Base-by-base conservation (phyloP, 2,797 vertebrate genomes). In the Clarias platycephalus region DNA sequence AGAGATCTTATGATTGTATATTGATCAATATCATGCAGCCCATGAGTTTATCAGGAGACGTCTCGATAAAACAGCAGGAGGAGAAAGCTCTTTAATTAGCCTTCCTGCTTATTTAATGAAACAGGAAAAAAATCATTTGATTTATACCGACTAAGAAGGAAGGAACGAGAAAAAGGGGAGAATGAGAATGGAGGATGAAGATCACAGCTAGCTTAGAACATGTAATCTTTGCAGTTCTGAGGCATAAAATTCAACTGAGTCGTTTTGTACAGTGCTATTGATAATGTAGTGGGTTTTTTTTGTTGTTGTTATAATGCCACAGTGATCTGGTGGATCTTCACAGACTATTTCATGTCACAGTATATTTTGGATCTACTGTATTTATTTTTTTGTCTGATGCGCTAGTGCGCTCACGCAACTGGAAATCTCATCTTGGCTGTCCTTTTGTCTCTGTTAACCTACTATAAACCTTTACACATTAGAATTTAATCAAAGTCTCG, bases 11-110 rank as follows among this genome's bases (percentile, higher is more conserved):
- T 34, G 15, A 79, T 16, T n/a, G 2, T 28, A 62, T n/a, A 22
- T 66, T 3, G n/a, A 80, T 80, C 40, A 66, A 66, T 66, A 80
- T 80, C 8, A 18, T 80, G 40, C 78, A 80, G 78, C 62, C 78
- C 40, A 80, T 12, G 37, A 74, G 66, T 79, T 70, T 37, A 37
- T 37, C 34, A 70, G 62, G 12, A 22, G 40, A 37, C 0, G 2
- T 66, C n/a, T 66, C 66, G 40, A 40, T 28, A 66, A 66, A 31
- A 18, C 62, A 67, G 37, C 18, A 66, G 4, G 49, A 64, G 57
- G 40, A 80, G 3, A 2, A 63, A 63, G 15, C 34, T 80, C 40
- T 49, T 44, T 79, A 63, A 63, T 66, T 18, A 66, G 78, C 62
- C 26, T 63, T 58, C 72, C 22, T 34, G 10, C 20, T 76, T 76